Conservation (phyloP, 2,888 invertebrate genomes). For the Perizoma affinitatum region DNA sequence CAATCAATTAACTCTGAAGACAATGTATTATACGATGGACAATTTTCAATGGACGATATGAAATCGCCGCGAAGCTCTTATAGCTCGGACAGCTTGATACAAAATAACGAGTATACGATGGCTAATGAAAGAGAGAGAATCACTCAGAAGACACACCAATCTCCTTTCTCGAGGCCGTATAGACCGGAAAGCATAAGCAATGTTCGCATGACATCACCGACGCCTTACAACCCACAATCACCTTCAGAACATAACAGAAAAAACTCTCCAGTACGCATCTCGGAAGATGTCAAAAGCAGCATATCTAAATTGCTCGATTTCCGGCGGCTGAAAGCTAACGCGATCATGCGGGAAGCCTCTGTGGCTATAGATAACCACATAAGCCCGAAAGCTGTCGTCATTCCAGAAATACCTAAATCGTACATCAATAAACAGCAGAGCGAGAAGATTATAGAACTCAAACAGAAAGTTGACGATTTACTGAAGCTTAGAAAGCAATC, state of each 20-base stretch:
- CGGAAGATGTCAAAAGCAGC: conserved; percentile 57
- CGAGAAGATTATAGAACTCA: conserved; percentile 44
- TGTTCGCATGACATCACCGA: conserved; percentile 8
- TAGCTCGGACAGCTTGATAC: conserved; percentile 23
- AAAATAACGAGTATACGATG: conserved; percentile 26
- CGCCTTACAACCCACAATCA: conserved; percentile 8
- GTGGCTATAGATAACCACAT: conserved; percentile 32
- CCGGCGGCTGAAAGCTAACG: conserved; percentile 51
- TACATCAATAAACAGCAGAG: conserved; percentile 53
- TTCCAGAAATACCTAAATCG: conserved; percentile 54
- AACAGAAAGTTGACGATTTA: conserved; percentile 42
- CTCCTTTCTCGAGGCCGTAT: conserved; percentile 7
- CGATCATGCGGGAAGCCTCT: conserved; percentile 36
- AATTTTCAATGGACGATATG: conserved; percentile 67
- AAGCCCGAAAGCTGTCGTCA: conserved; percentile 45
- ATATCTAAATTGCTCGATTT: conserved; percentile 62
- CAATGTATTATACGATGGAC: conserved; percentile 60
- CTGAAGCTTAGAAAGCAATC: conserved; percentile 34
- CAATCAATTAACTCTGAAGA: conserved; percentile 52
- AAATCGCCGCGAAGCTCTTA: conserved; percentile 54
- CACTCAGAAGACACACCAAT: conserved; percentile 2
- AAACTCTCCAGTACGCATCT: conserved; percentile 28
- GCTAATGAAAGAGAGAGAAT: conserved; percentile 14
- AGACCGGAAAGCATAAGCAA: conserved; percentile 22
- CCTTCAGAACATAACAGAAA: conserved; percentile 10